Evolutionary conservation across 2,113 vertebrate species (phyloP), one percentile per base, ranked within the genome.

Genomic region (Paracanthobrama guichenoti): DNA sequence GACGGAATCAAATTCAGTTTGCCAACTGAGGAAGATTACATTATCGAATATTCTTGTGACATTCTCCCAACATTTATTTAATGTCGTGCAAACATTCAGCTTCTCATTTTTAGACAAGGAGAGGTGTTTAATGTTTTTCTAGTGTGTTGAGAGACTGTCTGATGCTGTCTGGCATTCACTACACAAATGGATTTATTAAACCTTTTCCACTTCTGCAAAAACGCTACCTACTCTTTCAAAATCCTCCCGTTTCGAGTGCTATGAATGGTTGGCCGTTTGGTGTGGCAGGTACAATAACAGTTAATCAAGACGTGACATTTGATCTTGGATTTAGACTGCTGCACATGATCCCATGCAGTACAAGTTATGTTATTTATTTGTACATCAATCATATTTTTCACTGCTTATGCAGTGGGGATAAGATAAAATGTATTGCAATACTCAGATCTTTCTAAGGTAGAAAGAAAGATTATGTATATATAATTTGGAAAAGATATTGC

Each of bases 141-240:
- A 73, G 84, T 86, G 83, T 79, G 89, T 88, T 88, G 89, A 88
- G 86, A 66, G 76, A 86, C 74, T 60, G 44, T 84, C 82, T 81
- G 67, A 85, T 85, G n/a, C 79, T 62, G 35, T 88, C 84, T 90
- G 91, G 90, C 89, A 86, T 82, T 82, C 67, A 85, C 62, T 24
- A 85, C 84, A 86, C 39, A 4, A 57, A 24, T 55, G 90, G 89
- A 92, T 93, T 92, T 90, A 89, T 89, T 92, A 86, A 89, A 79
- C 84, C 39, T n/a, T 87, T 86, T 88, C 62, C 90, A 82, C 91
- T 90, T 93, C 92, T 93, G 92, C 87, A 89, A 81, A 88, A 92
- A 89, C 88, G 86, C 93, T 92, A 87, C 88, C 80, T 85, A 53
- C 86, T 82, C 90, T 48, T 72, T 84, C 85, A 79, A 83, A 86